phyloP scores from a whole-genome alignment of 2,888 invertebrate genomes.

The Siphonodentalium dalli region DNA sequence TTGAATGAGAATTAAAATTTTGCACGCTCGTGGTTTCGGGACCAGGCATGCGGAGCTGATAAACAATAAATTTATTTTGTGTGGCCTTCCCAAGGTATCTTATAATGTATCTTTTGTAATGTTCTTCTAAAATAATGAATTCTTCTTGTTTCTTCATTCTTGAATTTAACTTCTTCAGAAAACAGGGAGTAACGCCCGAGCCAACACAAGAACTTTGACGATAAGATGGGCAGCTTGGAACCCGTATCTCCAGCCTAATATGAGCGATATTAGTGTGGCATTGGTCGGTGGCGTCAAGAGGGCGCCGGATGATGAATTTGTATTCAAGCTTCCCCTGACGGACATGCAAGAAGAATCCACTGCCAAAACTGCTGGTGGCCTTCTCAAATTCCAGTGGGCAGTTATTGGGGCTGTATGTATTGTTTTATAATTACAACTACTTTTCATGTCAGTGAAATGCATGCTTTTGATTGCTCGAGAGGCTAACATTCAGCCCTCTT shows the following conservation, averaged over 20 bases:
- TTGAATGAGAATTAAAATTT: no score
- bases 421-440: neutral
- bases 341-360: slow-evolving; percentile 45
- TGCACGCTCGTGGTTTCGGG: no score
- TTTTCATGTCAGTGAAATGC: no score
- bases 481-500: no score
- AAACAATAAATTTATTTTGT: no score
- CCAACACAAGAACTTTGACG: slow-evolving; percentile 48
- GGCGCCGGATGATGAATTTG: slow-evolving; percentile 63
- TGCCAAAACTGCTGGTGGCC: slow-evolving; percentile 45
- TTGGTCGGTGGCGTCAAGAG: slow-evolving; percentile 64
- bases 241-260: slow-evolving; percentile 56
- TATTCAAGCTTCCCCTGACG: slow-evolving; percentile 60
- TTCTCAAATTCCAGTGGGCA: slow-evolving; percentile 44
- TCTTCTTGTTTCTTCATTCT: neutral
- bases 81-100: no score
- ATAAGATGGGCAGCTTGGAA: slow-evolving; percentile 67
- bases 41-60: no score
- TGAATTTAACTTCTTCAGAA: slow-evolving; percentile 23
- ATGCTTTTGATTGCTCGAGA: no score
- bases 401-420: slow-evolving; percentile 32
- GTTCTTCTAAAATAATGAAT: neutral
- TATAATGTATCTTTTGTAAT: no score
- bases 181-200: slow-evolving; percentile 36
- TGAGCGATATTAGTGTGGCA: slow-evolving; percentile 42